A percentile compares a stretch with the other conserved stretches of the same genome.
Conservation (phyloP, 2,888 invertebrate genomes). For the Gnatocerus cornutus region DNA sequence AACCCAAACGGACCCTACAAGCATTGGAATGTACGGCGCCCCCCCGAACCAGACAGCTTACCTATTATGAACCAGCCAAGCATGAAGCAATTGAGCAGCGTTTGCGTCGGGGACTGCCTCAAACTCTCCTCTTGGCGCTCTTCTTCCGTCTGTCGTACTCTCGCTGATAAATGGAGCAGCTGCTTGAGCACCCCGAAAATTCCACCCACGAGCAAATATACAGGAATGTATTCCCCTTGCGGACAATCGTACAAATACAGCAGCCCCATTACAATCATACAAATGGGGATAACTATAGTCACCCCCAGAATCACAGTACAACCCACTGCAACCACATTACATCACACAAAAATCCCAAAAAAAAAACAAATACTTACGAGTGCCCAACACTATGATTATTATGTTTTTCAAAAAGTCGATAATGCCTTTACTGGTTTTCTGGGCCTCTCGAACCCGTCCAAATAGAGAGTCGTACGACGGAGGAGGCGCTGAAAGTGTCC, state of each 20-base stretch:
- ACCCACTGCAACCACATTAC: constrained; percentile 73
- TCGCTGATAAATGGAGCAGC: constrained; percentile 74
- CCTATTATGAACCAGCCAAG: constrained; percentile 82
- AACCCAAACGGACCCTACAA: constrained; percentile 79
- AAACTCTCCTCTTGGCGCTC: constrained; percentile 74
- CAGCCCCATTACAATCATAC: constrained; percentile 80
- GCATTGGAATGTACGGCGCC: not conserved
- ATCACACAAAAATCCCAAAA: not conserved
- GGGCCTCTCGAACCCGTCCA: constrained; percentile 77
- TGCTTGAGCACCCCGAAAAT: constrained; percentile 79
- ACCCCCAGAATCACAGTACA: constrained; percentile 78
- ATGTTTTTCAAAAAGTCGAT: constrained; percentile 78
- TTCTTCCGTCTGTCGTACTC: constrained; percentile 73
- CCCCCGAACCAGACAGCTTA: constrained; percentile 63
- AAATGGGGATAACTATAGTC: constrained; percentile 78
- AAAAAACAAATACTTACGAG: constrained; percentile 72
- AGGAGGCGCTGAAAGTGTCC: constrained; percentile 73
- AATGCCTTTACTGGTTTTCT: constrained; percentile 75
- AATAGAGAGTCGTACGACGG: constrained; percentile 81
- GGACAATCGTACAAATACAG: constrained; percentile 79
- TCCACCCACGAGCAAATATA: constrained; percentile 80
- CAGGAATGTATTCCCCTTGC: constrained; percentile 79
- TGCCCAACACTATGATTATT: constrained; percentile 75
- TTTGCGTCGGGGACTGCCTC: constrained; percentile 74
- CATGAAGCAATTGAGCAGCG: constrained; percentile 77